phyloP scores from a whole-genome alignment of 2,888 invertebrate species.

The Onthophagus sagittarius region DNA sequence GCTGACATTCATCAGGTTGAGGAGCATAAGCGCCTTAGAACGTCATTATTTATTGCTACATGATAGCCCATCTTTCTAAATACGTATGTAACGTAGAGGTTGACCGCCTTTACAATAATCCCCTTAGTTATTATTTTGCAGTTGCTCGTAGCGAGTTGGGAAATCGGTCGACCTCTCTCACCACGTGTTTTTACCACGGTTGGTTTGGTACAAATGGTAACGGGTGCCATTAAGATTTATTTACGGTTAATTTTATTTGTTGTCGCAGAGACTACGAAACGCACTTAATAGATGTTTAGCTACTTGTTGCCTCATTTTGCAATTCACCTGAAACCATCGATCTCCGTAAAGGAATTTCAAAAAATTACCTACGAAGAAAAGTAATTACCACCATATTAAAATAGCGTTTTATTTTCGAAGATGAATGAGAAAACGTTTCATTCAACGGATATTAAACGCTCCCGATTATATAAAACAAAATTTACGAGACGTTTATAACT shows the following conservation, averaged over 20 bases:
- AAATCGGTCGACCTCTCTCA: neutral
- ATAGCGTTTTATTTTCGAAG: too few species aligned
- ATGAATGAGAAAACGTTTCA: too few species aligned
- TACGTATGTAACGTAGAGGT: neutral
- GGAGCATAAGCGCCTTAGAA: neutral
- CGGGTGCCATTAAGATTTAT: neutral
- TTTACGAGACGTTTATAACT: too few species aligned
- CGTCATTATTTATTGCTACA: neutral
- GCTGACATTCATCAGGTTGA: neutral
- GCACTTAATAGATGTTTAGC: neutral
- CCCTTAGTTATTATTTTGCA: neutral
- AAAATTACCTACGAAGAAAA: too few species aligned
- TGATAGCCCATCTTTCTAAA: neutral
- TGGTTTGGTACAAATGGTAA: neutral
- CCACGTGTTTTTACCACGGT: neutral
- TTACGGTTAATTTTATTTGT: neutral
- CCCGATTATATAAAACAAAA: too few species aligned
- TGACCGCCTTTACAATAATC: neutral
- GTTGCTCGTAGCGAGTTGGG: neutral
- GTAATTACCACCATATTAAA: too few species aligned
- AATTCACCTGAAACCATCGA: too few species aligned
- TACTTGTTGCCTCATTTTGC: neutral
- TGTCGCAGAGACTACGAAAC: neutral
- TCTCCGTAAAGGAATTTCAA: too few species aligned
- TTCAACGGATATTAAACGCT: too few species aligned